Evolutionary conservation across 1,140 invertebrate species (phyloP).

Genomic region (Papilio aristodemus): DNA sequence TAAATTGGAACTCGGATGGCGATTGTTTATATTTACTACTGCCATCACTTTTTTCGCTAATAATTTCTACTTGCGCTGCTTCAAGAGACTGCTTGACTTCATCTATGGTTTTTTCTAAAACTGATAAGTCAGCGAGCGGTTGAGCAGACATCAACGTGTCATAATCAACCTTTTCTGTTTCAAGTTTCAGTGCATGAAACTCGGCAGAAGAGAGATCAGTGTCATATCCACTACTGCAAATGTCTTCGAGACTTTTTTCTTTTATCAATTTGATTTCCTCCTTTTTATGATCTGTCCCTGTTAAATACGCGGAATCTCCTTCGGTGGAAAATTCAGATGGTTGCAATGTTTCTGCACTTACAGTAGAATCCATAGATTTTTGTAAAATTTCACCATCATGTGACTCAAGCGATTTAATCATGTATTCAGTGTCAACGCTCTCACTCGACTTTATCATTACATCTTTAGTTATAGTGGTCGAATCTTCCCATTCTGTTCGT

Average conservation of each 20-base stretch:
- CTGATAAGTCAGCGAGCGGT: slow-evolving; percentile 77
- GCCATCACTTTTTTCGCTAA: slow-evolving; percentile 82
- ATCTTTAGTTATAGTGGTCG: slow-evolving; percentile 77
- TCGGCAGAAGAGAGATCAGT: slow-evolving; percentile 85
- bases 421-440: slow-evolving; percentile 78
- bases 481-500: slow-evolving; percentile 55
- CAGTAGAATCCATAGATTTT: slow-evolving; percentile 78
- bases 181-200: slow-evolving; percentile 81
- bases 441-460: slow-evolving; percentile 82
- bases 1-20: slow-evolving; percentile 87
- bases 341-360: slow-evolving; percentile 78
- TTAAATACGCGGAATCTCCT: slow-evolving; percentile 76
- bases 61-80: slow-evolving; percentile 83
- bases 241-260: slow-evolving; percentile 81
- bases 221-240: slow-evolving; percentile 83
- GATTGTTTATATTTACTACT: slow-evolving; percentile 83
- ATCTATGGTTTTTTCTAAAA: slow-evolving; percentile 83
- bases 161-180: slow-evolving; percentile 74
- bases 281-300: slow-evolving; percentile 71
- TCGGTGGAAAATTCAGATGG: slow-evolving; percentile 78
- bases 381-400: slow-evolving; percentile 78
- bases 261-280: slow-evolving; percentile 75
- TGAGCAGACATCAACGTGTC: slow-evolving; percentile 72
- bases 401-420: slow-evolving; percentile 78
- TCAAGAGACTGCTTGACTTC: slow-evolving; percentile 86